phyloP scores from a whole-genome alignment of 2,113 vertebrate species.

The Tenebrosternarchus preto region DNA sequence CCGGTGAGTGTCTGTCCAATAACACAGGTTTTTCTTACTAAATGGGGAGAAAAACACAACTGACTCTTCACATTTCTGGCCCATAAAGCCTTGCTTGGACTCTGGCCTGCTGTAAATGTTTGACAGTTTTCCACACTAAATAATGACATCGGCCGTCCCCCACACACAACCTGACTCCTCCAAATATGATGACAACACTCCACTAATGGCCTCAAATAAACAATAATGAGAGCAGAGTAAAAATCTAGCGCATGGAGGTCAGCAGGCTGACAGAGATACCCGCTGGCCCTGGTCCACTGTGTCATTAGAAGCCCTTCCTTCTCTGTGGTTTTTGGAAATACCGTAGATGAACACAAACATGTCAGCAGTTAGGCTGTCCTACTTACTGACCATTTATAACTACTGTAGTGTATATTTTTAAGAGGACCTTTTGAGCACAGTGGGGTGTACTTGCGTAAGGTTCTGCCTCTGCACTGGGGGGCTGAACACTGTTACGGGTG shows the following conservation, averaged over 20 bases:
- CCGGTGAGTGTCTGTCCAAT: slow-evolving; percentile 58
- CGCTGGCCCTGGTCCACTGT: slow-evolving; percentile 9
- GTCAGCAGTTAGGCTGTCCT: background rate
- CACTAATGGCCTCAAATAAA: slow-evolving; percentile 43
- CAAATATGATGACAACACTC: slow-evolving; percentile 3
- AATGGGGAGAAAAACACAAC: background rate
- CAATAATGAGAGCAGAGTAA: slow-evolving; percentile 10
- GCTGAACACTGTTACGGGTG: background rate
- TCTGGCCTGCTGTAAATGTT: slow-evolving; percentile 31
- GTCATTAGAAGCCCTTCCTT: background rate
- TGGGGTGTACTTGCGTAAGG: too few relatives aligned
- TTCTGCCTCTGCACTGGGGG: too few relatives aligned
- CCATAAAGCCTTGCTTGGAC: slow-evolving; percentile 6
- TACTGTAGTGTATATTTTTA: too few relatives aligned
- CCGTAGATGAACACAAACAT: slow-evolving; percentile 9
- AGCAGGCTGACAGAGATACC: background rate
- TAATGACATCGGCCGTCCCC: slow-evolving; percentile 14
- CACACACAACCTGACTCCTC: slow-evolving; percentile 21
- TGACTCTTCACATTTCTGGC: slow-evolving; percentile 11
- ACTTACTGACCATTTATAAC: too few relatives aligned
- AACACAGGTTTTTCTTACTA: background rate
- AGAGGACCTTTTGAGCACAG: background rate
- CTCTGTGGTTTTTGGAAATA: background rate
- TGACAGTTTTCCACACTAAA: slow-evolving; percentile 29
- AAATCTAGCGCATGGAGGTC: slow-evolving; percentile 19